phyloP scores from a whole-genome alignment of 1,140 invertebrate species.

The Drosophila auraria region DNA sequence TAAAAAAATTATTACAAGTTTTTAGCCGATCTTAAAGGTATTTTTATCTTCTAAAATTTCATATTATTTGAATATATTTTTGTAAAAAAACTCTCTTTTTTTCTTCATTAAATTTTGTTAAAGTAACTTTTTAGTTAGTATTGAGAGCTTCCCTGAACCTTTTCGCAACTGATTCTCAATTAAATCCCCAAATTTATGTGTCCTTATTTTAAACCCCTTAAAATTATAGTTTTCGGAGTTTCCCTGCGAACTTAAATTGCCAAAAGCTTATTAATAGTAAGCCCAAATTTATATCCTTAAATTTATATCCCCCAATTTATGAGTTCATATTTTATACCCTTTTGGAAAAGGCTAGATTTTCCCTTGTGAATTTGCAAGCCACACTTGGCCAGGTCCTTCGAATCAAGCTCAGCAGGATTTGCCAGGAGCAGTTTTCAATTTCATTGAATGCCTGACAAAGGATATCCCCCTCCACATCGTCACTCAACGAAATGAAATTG shows the following conservation, averaged over 20 bases:
- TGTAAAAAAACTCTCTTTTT: neutral
- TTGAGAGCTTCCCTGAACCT: too few species aligned
- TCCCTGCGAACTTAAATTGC: neutral
- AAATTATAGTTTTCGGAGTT: neutral
- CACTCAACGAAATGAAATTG: conserved; percentile 65
- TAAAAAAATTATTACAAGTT: neutral
- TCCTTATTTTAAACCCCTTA: neutral
- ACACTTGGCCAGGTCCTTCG: neutral
- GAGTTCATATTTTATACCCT: neutral
- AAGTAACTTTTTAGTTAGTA: too few species aligned
- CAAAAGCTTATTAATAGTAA: neutral
- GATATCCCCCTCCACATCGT: conserved; percentile 7
- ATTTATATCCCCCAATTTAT: neutral
- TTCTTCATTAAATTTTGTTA: too few species aligned
- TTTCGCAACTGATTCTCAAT: too few species aligned
- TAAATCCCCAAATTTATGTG: neutral
- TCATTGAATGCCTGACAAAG: conserved; percentile 51
- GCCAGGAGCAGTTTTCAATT: conserved; percentile 66
- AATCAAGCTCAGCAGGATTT: conserved; percentile 15
- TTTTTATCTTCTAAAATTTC: neutral
- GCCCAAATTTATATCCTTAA: neutral
- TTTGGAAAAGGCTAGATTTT: neutral
- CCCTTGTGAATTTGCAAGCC: neutral
- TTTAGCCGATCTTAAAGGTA: neutral
- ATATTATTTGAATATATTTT: neutral